These are phyloP conservation scores for Sebastes variabilis DNA, from an alignment of 2,797 vertebrate genomes.

Conservation along the genomic window DNA sequence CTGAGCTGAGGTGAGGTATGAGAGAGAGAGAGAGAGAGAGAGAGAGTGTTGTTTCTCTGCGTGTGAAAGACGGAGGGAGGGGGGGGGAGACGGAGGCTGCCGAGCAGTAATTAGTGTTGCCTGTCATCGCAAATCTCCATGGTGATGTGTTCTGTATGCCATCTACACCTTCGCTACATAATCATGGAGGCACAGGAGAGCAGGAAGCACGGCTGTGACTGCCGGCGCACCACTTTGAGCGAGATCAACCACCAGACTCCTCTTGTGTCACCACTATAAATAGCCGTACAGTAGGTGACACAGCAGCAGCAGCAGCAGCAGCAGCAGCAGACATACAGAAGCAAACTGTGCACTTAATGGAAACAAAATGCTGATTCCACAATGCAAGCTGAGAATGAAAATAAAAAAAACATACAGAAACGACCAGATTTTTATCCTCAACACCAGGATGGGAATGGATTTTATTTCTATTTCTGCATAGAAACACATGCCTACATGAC, in stretches of 20 bases:
- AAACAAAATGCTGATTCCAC: not conserved
- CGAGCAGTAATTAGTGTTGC: slow-evolving; percentile 75
- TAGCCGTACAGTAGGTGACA: slow-evolving; percentile 38
- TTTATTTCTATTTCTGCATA: slow-evolving; percentile 79
- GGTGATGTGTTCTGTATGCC: slow-evolving; percentile 75
- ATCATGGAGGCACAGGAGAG: slow-evolving; percentile 57
- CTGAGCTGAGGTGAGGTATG: slow-evolving; percentile 22
- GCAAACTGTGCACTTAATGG: slow-evolving; percentile 7
- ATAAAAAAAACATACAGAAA: not conserved
- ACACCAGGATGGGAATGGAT: slow-evolving; percentile 27
- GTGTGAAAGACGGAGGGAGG: slow-evolving; percentile 36
- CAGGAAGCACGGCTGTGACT: slow-evolving; percentile 52
- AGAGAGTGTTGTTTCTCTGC: slow-evolving; percentile 18
- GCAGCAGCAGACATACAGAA: not conserved
- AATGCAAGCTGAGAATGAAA: slow-evolving; percentile 11
- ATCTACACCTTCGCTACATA: slow-evolving; percentile 68
- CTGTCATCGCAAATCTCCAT: slow-evolving; percentile 81
- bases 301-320: not conserved
- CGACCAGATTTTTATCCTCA: slow-evolving; percentile 9
- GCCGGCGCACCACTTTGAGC: slow-evolving; percentile 41
- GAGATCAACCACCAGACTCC: slow-evolving; percentile 36
- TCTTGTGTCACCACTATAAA: slow-evolving; percentile 51
- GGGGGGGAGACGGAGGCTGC: slow-evolving; percentile 35
- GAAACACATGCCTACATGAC: slow-evolving; percentile 77
- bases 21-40: not conserved